These are phyloP conservation scores for Camelus dromedarius DNA, from an alignment of 2,113 vertebrate species.

Conservation along the genomic window DNA sequence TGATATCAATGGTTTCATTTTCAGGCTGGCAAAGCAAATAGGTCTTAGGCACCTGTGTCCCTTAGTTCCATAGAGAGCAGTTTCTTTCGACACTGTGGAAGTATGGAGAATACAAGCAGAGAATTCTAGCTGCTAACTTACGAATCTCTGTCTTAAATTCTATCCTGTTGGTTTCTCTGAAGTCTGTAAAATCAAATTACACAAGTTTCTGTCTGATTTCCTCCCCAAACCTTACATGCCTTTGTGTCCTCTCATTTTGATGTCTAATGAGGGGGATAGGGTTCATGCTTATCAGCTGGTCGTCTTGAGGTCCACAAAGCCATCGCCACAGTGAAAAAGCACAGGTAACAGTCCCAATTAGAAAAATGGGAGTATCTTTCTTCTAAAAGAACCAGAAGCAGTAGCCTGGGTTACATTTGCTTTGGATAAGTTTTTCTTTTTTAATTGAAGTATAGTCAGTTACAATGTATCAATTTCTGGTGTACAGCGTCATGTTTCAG, in stretches of 20 bases:
- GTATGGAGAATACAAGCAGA: not conserved
- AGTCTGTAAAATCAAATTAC: conserved; percentile 51
- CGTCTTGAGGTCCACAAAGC: not conserved
- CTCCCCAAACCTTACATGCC: not conserved
- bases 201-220: conserved; percentile 34
- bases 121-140: conserved; percentile 24
- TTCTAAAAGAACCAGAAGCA: not conserved
- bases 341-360: not conserved
- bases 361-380: not conserved
- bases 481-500: not conserved
- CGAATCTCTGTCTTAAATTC: conserved; percentile 35
- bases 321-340: not conserved
- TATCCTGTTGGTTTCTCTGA: not conserved
- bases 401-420: not conserved
- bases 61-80: not conserved
- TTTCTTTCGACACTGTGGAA: not conserved
- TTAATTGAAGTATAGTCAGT: not conserved
- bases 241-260: conserved; percentile 49
- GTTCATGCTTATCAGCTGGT: not conserved
- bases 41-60: not conserved
- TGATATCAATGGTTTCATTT: not conserved
- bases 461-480: not conserved
- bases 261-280: conserved; percentile 4
- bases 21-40: not conserved
- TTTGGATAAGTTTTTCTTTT: conserved; percentile 36